Base-by-base conservation (phyloP, 2,113 vertebrate species). In the Cyanistes caeruleus region DNA sequence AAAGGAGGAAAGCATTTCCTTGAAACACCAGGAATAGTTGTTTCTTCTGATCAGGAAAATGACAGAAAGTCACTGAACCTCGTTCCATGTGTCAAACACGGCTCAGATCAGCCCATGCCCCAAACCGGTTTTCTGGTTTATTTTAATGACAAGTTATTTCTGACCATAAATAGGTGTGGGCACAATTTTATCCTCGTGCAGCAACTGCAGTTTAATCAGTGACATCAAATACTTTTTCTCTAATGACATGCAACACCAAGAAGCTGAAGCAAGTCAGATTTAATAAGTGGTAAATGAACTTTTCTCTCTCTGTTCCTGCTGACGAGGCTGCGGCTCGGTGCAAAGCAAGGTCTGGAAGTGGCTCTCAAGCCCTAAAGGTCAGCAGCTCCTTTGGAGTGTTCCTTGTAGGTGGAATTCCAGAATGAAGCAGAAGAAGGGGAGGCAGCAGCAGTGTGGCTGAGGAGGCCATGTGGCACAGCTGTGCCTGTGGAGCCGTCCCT, bases 31-130 rank as follows among this genome's bases (percentile, higher is more conserved):
- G 31, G 49, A 62, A 7, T 21, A 13, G 11, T 18, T 8, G 6
- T 60, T 89, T 23, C 30, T 52, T 21, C 17, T 33, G 9, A 13
- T 11, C 23, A 58, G 63, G 13, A 31, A 35, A 56, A 5, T 8
- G 20, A 28, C 69, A 74, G 59, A 30, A 27, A 41, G 20, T 60
- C 41, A 5, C 25, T 44, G 5, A 49, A 1, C 15, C 75, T 69
- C 48, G 51, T 22, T 51, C 16, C 3, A 24, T 58, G 20, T 39
- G 18, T 7, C 0, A 0, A 10, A 59, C 48, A 5, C 9, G 4
- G 37, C 64, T 30, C 21, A 27, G 48, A 18, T 25, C 41, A 69
- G 17, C 23, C 6, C 10, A 1, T 46, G 48, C 15, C 60, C 20
- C 73, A 35, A 4, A 17, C 5, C 28, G 39, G 1, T 10, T 9